Evolutionary conservation across 1,140 invertebrate species (phyloP).

Genomic region (Ylistrum balloti): DNA sequence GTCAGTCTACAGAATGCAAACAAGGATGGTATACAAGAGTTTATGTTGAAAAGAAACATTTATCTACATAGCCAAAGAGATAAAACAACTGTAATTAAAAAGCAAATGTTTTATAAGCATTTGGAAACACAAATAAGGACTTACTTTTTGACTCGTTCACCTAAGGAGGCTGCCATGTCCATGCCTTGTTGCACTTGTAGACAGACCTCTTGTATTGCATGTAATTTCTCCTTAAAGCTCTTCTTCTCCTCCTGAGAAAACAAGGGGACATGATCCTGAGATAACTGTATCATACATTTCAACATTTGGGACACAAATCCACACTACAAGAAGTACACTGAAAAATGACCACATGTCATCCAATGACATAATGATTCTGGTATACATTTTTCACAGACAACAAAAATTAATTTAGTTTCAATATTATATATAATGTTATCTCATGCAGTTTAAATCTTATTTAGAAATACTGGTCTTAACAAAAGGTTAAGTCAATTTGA

Average conservation of each 20-base stretch:
- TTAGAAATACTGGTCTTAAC: too few relatives aligned
- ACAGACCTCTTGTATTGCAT: slow-evolving; percentile 96
- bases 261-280: neutral
- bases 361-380: neutral
- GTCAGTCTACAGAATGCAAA: neutral
- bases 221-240: slow-evolving; percentile 94
- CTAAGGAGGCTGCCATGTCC: slow-evolving; percentile 94
- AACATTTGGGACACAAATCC: too few relatives aligned
- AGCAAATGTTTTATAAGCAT: neutral
- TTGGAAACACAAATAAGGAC: slow-evolving; percentile 59
- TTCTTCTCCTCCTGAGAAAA: slow-evolving; percentile 94
- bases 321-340: too few relatives aligned
- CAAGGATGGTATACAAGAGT: too few relatives aligned
- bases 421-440: neutral
- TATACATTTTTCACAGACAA: slow-evolving; percentile 19
- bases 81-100: too few relatives aligned
- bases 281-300: too few relatives aligned
- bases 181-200: slow-evolving; percentile 94
- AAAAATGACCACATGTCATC: too few relatives aligned
- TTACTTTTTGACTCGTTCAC: slow-evolving; percentile 97
- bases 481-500: too few relatives aligned
- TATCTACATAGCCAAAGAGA: neutral
- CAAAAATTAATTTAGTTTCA: neutral
- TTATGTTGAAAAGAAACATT: neutral
- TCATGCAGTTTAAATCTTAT: too few relatives aligned